These are phyloP conservation scores for Metalampra italica DNA, from an alignment of 2,888 invertebrate genomes.

Conservation along the genomic window DNA sequence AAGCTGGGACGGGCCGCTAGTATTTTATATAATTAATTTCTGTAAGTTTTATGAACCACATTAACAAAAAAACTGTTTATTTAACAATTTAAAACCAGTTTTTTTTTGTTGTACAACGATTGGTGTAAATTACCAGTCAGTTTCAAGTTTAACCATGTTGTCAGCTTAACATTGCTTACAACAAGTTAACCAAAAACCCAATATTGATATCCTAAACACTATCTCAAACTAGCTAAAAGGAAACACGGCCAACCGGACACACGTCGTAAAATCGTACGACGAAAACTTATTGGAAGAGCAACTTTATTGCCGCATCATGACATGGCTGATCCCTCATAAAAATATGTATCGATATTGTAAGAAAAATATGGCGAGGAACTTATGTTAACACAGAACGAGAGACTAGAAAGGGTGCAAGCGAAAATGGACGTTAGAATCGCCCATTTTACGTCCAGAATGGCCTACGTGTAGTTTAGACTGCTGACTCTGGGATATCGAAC, in stretches of 20 bases:
- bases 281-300: constrained; percentile 63
- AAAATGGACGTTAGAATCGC: constrained; percentile 49
- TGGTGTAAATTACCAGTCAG: no score
- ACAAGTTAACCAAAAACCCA: no score
- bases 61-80: no score
- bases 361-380: constrained; percentile 51
- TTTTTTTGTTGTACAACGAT: no score
- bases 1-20: no score
- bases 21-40: no score
- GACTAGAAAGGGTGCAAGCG: constrained; percentile 30
- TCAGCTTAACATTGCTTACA: no score
- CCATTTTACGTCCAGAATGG: constrained; percentile 35
- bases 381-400: constrained; percentile 31
- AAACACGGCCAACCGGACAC: constrained; percentile 49
- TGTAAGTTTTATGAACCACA: no score
- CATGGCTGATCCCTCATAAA: constrained; percentile 70
- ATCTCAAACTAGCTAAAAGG: constrained; percentile 15
- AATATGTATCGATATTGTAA: constrained; percentile 69
- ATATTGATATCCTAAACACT: constrained; percentile 4
- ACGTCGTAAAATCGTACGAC: constrained; percentile 61
- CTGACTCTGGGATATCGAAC: constrained; percentile 43
- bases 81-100: no score
- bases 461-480: constrained; percentile 40
- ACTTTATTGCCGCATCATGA: constrained; percentile 70
- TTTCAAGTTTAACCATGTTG: no score